Conservation (phyloP, 2,113 vertebrate species). For the Lipophrys pholis region DNA sequence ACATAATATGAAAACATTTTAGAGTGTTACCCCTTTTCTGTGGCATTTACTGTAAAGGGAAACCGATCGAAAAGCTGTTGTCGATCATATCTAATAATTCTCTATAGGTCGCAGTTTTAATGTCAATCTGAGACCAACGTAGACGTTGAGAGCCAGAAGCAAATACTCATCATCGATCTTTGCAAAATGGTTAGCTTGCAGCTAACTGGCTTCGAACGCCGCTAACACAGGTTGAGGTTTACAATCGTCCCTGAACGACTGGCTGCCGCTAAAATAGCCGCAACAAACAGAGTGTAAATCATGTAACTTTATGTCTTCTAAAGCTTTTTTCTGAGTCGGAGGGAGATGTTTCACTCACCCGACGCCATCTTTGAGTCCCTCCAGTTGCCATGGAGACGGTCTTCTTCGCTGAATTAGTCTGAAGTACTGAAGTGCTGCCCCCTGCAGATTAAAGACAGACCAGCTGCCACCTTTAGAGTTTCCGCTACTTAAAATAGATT, state of each 20-base stretch:
- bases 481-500: not conserved
- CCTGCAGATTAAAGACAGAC: not conserved
- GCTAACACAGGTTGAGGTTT: no score
- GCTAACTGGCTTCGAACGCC: no score
- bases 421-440: not conserved
- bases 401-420: conserved; percentile 3
- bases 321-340: not conserved
- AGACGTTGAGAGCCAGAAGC: no score
- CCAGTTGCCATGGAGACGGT: conserved; percentile 64
- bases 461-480: not conserved
- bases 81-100: no score
- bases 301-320: not conserved
- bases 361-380: conserved; percentile 62
- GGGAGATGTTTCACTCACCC: conserved; percentile 45
- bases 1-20: no score
- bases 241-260: not conserved
- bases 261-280: not conserved
- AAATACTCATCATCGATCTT: no score
- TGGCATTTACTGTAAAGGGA: no score
- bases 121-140: no score
- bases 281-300: not conserved
- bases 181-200: no score
- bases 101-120: no score
- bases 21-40: no score
- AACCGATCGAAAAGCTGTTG: no score